Base-by-base conservation (phyloP, 2,113 vertebrate species). In the Tragulus kanchil region DNA sequence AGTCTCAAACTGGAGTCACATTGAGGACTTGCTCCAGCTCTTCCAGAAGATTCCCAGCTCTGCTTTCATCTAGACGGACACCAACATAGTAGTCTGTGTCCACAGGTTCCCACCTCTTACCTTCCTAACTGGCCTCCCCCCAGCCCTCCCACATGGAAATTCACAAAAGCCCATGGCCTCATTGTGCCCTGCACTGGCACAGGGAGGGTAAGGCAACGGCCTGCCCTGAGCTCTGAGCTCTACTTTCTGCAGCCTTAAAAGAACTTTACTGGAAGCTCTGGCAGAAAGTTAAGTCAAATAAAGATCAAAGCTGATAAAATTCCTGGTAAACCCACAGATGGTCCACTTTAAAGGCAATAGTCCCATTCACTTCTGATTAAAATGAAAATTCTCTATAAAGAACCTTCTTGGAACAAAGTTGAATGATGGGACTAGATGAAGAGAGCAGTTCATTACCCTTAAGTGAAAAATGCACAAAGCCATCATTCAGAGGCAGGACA, bases 351-450 rank as follows among this genome's bases (percentile, higher is more conserved):
- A 93, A 96, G 77, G 94, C 84, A 93, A 94, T 12, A 45, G 77
- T 85, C 65, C 69, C 96, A 91, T 91, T 96, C 61, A 79, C 71
- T 97, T 96, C 93, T 97, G 96, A 97, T 97, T 97, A 96, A 97
- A 98, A 97, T 97, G 95, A 86, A 97, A 97, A 97, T 97, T 93
- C 83, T 95, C 91, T 97, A 92, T 89, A 86, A 97, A 95, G 83
- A 96, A 96, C 0, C 89, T 96, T 94, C 52, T 89, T 95, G 86
- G 85, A 96, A 97, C 91, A 95, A 97, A 97, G 86, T 69, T 94
- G 95, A 97, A 91, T 87, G 96, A 95, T 89, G 52, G 93, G 61
- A 93, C 85, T 93, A 94, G 92, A 96, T 96, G 94, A 93, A 97
- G 96, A 82, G 87, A 93, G 83, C 83, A 97, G 96, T 94, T 95